These are phyloP conservation scores for Sebastes hubbsi DNA, from an alignment of 2,797 vertebrate genomes.

Conservation along the genomic window DNA sequence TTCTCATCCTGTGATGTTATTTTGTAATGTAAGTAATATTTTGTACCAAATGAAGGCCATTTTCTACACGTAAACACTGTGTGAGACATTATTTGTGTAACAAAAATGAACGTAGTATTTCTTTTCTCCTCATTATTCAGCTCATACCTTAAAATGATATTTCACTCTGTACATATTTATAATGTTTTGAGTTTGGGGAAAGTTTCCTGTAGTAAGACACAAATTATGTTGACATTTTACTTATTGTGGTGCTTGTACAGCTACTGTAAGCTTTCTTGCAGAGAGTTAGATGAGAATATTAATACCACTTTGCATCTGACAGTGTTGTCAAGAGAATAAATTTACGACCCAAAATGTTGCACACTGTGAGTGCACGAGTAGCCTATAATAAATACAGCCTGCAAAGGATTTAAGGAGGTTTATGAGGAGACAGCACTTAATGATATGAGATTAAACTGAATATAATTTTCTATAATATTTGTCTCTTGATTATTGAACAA, in stretches of 20 bases:
- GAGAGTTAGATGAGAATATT: too few relatives aligned
- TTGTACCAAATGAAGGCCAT: constrained; percentile 26
- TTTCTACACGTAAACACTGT: constrained; percentile 25
- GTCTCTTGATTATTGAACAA: neutral
- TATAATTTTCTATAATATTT: neutral
- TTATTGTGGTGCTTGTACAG: neutral
- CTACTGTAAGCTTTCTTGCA: neutral
- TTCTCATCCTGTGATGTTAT: neutral
- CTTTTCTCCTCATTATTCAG: neutral
- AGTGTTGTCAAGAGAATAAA: neutral
- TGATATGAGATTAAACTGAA: constrained; percentile 6
- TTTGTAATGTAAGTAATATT: constrained; percentile 4
- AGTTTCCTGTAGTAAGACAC: neutral
- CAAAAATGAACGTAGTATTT: neutral
- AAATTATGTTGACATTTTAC: neutral
- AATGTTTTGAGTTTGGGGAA: too few relatives aligned
- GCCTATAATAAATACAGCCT: neutral
- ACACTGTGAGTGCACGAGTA: neutral
- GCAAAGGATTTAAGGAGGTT: neutral
- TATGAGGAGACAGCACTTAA: neutral
- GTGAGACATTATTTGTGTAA: constrained; percentile 10
- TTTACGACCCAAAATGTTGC: neutral
- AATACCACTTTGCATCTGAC: neutral
- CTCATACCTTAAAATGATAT: neutral
- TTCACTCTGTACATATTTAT: neutral